Conservation (phyloP, 2,797 vertebrate species). For the Dicrostonyx torquatus region DNA sequence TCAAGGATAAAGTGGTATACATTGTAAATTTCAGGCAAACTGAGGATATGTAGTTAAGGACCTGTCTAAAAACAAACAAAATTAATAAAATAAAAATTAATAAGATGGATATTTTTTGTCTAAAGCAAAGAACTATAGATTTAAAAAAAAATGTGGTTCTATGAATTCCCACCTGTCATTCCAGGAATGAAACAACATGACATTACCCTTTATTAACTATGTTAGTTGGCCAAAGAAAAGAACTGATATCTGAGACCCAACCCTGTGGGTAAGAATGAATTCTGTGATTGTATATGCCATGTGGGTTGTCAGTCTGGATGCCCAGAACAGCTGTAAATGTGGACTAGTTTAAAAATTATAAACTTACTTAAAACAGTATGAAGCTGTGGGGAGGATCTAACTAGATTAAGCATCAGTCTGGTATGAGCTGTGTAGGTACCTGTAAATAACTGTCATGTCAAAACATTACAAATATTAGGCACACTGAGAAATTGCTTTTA, state of each 20-base stretch:
- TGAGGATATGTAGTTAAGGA: background rate
- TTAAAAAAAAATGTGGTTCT: background rate
- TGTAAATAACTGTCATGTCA: background rate
- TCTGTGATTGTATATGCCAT: constrained; percentile 10
- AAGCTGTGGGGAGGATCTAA: background rate
- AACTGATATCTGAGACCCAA: background rate
- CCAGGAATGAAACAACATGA: background rate
- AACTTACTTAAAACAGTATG: background rate
- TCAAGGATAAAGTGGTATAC: background rate
- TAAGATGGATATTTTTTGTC: background rate
- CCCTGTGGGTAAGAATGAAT: constrained; percentile 12
- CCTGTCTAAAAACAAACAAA: background rate
- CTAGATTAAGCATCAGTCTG: background rate
- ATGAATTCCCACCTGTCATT: constrained; percentile 34
- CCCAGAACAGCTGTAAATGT: background rate
- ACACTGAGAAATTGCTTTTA: background rate
- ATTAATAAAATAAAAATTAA: background rate
- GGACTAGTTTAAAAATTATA: background rate
- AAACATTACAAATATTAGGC: background rate
- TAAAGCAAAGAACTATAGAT: background rate
- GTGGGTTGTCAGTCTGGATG: constrained; percentile 23
- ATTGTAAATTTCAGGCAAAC: background rate
- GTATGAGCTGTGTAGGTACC: background rate
- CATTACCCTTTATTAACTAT: constrained; percentile 40
- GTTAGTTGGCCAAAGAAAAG: background rate